phyloP scores from a whole-genome alignment of 1,140 invertebrate genomes.

The Drosophila bifasciata region DNA sequence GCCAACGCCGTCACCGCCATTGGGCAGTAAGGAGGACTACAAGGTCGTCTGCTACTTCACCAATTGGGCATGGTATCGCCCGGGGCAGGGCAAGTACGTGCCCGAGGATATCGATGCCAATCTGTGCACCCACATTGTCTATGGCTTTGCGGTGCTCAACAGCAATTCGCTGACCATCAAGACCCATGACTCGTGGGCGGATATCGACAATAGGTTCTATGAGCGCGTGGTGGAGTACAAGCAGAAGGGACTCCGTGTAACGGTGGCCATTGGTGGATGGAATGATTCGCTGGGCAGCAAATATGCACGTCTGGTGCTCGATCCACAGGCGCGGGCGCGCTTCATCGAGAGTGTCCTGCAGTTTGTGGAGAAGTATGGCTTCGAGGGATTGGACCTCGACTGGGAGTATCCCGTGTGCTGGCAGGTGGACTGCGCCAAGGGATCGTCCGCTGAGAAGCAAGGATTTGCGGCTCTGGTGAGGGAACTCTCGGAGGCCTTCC shows the following conservation, averaged over 20 bases:
- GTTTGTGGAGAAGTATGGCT: conserved; percentile 92
- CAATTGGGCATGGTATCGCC: conserved; percentile 89
- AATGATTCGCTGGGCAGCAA: conserved; percentile 94
- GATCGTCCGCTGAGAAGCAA: conserved; percentile 90
- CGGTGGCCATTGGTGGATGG: conserved; percentile 92
- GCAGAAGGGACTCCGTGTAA: conserved; percentile 80
- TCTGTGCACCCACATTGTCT: conserved; percentile 90
- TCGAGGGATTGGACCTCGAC: conserved; percentile 94
- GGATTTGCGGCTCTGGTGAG: conserved; percentile 89
- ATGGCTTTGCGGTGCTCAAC: conserved; percentile 89
- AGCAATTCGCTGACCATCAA: conserved; percentile 86
- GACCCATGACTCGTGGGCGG: conserved; percentile 88
- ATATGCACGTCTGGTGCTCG: conserved; percentile 92
- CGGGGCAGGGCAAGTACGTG: conserved; percentile 87
- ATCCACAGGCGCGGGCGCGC: conserved; percentile 87
- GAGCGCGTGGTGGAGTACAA: conserved; percentile 90
- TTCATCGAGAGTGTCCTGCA: conserved; percentile 90
- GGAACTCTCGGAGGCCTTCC: conserved; percentile 90
- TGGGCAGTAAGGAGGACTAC: conserved; percentile 78
- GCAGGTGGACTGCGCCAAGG: conserved; percentile 92
- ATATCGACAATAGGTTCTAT: conserved; percentile 91
- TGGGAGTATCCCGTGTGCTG: conserved; percentile 93
- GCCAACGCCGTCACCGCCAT: conserved; percentile 42
- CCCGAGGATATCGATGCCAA: conserved; percentile 88
- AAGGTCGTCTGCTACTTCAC: conserved; percentile 90